phyloP scores from a whole-genome alignment of 2,797 vertebrate species.

The Falco novaeseelandiae region DNA sequence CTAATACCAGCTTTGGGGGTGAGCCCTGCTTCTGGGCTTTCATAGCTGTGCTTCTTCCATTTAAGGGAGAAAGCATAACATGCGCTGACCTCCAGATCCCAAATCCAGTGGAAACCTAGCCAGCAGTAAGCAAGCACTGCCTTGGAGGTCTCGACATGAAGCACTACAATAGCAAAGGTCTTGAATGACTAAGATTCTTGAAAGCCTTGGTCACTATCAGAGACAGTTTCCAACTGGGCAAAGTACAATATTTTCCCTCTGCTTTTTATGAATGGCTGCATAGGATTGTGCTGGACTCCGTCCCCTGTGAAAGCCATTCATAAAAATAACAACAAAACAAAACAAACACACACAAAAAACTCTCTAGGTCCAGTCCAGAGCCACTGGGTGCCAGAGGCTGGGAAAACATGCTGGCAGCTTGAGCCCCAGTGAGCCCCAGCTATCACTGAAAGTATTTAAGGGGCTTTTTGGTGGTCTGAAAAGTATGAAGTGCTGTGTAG shows the following conservation, averaged over 20 bases:
- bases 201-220: constrained; percentile 55
- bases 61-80: constrained; percentile 2
- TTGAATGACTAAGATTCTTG: constrained; percentile 55
- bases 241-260: constrained; percentile 68
- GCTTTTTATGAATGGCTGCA: constrained; percentile 80
- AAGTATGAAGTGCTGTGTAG: constrained; percentile 78
- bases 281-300: constrained; percentile 67
- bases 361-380: constrained; percentile 72
- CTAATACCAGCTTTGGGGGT: not conserved
- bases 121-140: not conserved
- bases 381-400: constrained; percentile 80
- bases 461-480: constrained; percentile 80
- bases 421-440: constrained; percentile 53
- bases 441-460: constrained; percentile 74
- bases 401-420: constrained; percentile 74
- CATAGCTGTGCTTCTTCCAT: not conserved
- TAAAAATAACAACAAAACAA: constrained; percentile 83
- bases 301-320: constrained; percentile 79
- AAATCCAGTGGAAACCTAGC: not conserved
- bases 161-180: constrained; percentile 20
- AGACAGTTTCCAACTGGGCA: constrained; percentile 60
- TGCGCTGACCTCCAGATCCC: not conserved
- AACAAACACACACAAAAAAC: constrained; percentile 66
- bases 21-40: not conserved
- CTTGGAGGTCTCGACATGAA: not conserved